These are phyloP conservation scores for Homarus gammarus DNA, from an alignment of 2,888 invertebrate species.

Conservation along the genomic window DNA sequence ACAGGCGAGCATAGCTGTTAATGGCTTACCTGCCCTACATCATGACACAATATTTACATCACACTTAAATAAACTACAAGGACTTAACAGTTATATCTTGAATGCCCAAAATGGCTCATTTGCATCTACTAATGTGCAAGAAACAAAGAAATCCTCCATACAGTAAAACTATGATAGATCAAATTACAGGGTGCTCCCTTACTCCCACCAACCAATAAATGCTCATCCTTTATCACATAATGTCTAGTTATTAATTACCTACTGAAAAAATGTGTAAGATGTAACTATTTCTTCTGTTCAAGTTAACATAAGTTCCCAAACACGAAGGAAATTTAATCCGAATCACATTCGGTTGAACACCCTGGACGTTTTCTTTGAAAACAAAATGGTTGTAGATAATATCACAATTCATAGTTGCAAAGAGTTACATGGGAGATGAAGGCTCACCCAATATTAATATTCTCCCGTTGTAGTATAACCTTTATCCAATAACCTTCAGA, in stretches of 20 bases:
- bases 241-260: not conserved
- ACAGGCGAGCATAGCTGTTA: not conserved
- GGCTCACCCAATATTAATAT: not conserved
- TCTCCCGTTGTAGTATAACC: not conserved
- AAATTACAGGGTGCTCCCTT: not conserved
- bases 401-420: slow-evolving; percentile 2
- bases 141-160: not conserved
- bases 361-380: slow-evolving; percentile 18
- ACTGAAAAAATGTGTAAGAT: not conserved
- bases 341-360: not conserved
- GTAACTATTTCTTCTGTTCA: not conserved
- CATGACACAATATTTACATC: not conserved
- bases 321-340: not conserved
- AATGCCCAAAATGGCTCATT: slow-evolving; percentile 4
- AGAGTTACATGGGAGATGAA: not conserved
- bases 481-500: not conserved
- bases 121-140: not conserved
- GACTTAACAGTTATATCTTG: not conserved
- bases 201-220: not conserved
- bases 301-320: not conserved
- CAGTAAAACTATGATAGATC: not conserved
- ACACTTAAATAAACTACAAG: not conserved
- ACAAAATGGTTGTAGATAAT: slow-evolving; percentile 1
- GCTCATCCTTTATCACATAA: not conserved
- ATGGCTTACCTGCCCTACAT: not conserved